Evolutionary conservation across 2,113 vertebrate species (phyloP).

Genomic region (Saguinus midas): DNA sequence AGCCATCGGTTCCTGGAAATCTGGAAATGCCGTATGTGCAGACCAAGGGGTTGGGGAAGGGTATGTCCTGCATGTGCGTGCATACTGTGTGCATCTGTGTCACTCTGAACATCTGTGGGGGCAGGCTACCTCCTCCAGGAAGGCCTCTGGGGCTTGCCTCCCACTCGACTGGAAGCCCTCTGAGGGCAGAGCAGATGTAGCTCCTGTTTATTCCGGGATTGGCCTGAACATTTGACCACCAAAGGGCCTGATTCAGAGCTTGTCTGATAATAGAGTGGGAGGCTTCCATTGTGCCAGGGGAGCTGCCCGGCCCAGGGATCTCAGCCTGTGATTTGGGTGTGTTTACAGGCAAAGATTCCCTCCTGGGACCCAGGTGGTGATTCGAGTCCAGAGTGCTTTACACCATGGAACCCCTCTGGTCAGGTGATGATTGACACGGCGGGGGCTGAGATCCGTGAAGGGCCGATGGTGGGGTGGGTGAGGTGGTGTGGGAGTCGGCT

Average conservation of each 20-base stretch:
- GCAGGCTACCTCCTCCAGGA: background rate
- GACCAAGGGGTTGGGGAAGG: background rate
- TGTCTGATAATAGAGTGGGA: background rate
- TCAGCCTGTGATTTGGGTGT: background rate
- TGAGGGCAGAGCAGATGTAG: background rate
- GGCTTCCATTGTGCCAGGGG: background rate
- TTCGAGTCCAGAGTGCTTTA: no score
- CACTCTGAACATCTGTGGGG: background rate
- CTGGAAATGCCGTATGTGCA: background rate
- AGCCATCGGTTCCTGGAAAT: background rate
- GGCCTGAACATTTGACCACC: background rate
- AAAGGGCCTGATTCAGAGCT: background rate
- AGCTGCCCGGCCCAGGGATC: background rate
- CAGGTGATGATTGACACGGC: background rate
- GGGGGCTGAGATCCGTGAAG: background rate
- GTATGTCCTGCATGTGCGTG: background rate
- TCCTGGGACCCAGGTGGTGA: background rate
- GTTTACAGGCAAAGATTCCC: background rate
- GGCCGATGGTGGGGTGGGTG: background rate
- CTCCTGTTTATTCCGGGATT: background rate
- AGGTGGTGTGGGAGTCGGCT: rapidly evolving
- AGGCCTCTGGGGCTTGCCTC: background rate
- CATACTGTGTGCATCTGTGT: background rate
- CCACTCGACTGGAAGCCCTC: background rate
- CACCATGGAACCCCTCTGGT: no score